These are phyloP conservation scores for Heteropelma amictum DNA, from an alignment of 2,888 invertebrate species.

Conservation along the genomic window DNA sequence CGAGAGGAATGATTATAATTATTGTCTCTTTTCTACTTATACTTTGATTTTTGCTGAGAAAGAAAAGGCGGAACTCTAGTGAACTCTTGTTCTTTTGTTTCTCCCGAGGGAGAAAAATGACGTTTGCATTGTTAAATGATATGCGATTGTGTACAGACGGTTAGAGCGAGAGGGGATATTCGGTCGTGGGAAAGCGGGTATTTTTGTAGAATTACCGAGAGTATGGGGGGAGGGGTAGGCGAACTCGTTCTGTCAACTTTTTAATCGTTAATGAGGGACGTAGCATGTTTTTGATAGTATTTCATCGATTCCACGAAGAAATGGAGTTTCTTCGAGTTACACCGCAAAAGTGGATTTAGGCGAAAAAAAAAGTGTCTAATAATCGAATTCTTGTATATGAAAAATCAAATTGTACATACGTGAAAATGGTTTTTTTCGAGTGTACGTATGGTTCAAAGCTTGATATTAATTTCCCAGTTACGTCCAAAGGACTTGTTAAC, in stretches of 20 bases:
- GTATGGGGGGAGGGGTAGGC: slow-evolving; percentile 16
- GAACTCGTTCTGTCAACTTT: slow-evolving; percentile 6
- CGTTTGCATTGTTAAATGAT: neutral
- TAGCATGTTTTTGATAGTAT: slow-evolving; percentile 4
- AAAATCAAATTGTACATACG: slow-evolving; percentile 12
- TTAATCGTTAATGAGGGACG: neutral
- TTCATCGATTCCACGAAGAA: neutral
- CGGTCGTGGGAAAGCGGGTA: slow-evolving; percentile 43
- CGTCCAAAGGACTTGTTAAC: neutral
- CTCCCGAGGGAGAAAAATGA: neutral
- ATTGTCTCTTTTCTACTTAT: slow-evolving; percentile 1
- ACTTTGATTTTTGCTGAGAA: slow-evolving; percentile 7
- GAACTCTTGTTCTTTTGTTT: neutral
- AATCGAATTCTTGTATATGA: neutral
- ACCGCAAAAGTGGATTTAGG: too few relatives aligned
- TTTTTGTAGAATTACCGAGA: slow-evolving; percentile 48
- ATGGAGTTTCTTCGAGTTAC: too few relatives aligned
- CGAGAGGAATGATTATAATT: neutral
- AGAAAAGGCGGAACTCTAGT: neutral
- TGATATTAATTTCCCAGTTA: neutral
- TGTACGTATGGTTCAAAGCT: neutral
- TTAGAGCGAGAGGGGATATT: neutral
- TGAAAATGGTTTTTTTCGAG: slow-evolving; percentile 13
- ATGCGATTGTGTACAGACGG: slow-evolving; percentile 14
- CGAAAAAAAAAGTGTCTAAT: neutral